Base-by-base conservation (phyloP, 2,888 invertebrate genomes). In the Leptopterna dolabrata region DNA sequence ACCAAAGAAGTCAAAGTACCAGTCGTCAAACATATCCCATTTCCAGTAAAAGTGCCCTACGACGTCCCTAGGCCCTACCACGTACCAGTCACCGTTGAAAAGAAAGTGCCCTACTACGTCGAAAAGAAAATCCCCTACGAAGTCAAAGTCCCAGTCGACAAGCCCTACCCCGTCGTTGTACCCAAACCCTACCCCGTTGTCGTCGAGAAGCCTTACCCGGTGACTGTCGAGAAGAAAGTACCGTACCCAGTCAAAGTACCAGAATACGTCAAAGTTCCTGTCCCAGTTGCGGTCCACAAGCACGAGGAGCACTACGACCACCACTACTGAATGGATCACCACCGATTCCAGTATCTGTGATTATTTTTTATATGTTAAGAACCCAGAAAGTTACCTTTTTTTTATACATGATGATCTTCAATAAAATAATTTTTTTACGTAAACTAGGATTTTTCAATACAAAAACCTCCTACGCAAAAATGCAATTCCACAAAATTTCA, bases 141-240 rank as follows among this genome's bases (percentile, higher is more conserved):
- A 73, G 87, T 87, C 29, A 86, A 89, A 29, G 71, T 87, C 41
- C 88, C 88, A 0, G 87, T 89, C 41, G 86, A 88, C 82, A 88
- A 73, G 51, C 88, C 88, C 24, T 88, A 88, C 63, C 76, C 71
- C 30, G 88, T 89, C n/a, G 82, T 82, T 43, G 87, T 88, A 13
- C 88, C 89, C 3, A 89, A 88, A 51, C 89, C 89, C 13, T 89
- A 87, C 76, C 88, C 88, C 0, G 87, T 88, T 3, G 55, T 51
- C 36, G 87, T 89, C 43, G 88, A 87, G 70, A 89, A 88, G 47
- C 89, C 89, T 11, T 88, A 88, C n/a, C 87, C 88, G 30, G 87
- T 88, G 14, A 81, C 87, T 19, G 86, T 89, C 30, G 88, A 89
- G 47, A 89, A 88, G 83, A 88, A 88, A 19, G 88, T 85, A 29